Evolutionary conservation across 2,888 invertebrate genomes (phyloP).

Genomic region (Eupithecia subumbrata): DNA sequence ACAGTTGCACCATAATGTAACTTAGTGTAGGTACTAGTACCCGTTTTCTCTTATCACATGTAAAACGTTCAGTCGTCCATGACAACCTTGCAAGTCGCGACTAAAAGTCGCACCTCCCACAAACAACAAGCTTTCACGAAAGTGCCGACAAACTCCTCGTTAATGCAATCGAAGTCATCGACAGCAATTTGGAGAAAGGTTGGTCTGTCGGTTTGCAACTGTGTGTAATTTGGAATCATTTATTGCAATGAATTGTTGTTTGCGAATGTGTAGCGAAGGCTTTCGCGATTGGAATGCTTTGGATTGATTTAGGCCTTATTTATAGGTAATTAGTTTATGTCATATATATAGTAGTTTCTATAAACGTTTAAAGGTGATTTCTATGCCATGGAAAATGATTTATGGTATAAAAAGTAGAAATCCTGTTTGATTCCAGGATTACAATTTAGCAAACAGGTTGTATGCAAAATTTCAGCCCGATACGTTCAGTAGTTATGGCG

Average conservation of each 20-base stretch:
- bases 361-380: too few relatives aligned
- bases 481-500: too few relatives aligned
- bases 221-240: constrained; percentile 33
- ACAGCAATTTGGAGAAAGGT: constrained; percentile 44
- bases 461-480: too few relatives aligned
- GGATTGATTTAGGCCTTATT: background rate
- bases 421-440: too few relatives aligned
- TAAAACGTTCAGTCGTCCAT: background rate
- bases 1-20: too few relatives aligned
- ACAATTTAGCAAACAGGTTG: too few relatives aligned
- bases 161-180: constrained; percentile 39
- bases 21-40: too few relatives aligned
- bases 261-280: constrained; percentile 8
- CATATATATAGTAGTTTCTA: too few relatives aligned
- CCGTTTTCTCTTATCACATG: too few relatives aligned
- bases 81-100: background rate
- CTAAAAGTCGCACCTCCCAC: background rate
- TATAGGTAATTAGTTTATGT: background rate
- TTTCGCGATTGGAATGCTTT: constrained; percentile 9
- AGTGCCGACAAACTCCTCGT: constrained; percentile 37
- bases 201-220: constrained; percentile 1
- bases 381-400: too few relatives aligned
- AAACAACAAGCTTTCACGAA: constrained; percentile 33
- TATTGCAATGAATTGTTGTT: constrained; percentile 36
- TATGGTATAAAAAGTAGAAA: too few relatives aligned